These are phyloP conservation scores for Orthosia gracilis DNA, from an alignment of 2,888 invertebrate genomes.

Conservation along the genomic window DNA sequence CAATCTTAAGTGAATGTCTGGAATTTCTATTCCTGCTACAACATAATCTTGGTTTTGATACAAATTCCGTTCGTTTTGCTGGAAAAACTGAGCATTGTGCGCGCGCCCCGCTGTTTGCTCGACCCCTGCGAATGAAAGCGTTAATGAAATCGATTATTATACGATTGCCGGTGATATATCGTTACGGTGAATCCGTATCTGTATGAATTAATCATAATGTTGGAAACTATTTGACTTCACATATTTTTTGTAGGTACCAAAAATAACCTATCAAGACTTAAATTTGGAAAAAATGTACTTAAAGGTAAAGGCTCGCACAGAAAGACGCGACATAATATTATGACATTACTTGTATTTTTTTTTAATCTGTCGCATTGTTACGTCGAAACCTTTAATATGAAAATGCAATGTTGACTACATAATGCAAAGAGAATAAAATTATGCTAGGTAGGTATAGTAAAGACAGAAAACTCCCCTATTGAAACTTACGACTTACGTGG, in stretches of 20 bases:
- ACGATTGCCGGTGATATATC: conserved; percentile 76
- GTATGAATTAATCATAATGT: conserved; percentile 61
- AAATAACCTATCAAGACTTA: too few relatives aligned
- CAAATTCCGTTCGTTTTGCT: conserved; percentile 69
- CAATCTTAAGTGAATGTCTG: too few relatives aligned
- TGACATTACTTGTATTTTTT: too few relatives aligned
- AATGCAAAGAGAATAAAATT: neutral
- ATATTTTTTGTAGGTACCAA: too few relatives aligned
- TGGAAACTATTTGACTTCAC: conserved; percentile 17
- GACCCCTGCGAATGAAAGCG: conserved; percentile 75
- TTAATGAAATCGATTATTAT: conserved; percentile 84
- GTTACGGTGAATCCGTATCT: conserved; percentile 65
- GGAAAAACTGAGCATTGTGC: conserved; percentile 72
- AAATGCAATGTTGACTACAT: neutral
- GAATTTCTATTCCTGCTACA: conserved; percentile 51
- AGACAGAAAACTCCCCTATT: neutral
- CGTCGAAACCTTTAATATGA: neutral
- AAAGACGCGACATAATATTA: too few relatives aligned
- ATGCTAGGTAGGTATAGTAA: neutral
- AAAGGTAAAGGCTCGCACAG: too few relatives aligned
- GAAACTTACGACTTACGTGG: conserved; percentile 4
- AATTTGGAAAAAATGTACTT: too few relatives aligned
- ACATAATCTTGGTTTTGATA: conserved; percentile 54
- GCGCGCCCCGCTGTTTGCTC: conserved; percentile 68
- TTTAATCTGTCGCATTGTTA: too few relatives aligned